Evolutionary conservation across 1,140 invertebrate genomes (phyloP).

Genomic region (Muscidifurax raptorellus): DNA sequence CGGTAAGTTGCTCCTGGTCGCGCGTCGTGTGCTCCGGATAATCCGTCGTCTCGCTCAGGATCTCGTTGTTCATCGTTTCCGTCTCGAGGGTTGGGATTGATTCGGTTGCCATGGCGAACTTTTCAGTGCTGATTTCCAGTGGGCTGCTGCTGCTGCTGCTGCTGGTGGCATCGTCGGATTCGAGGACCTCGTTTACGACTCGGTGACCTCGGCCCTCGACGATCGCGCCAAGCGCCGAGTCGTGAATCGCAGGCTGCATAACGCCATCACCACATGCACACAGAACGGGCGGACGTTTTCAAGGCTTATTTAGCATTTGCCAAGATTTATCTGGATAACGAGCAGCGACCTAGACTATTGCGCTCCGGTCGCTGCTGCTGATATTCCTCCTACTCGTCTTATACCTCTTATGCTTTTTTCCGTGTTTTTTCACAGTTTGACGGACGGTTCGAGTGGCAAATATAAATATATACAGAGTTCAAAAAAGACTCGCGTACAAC

Average conservation of each 20-base stretch:
- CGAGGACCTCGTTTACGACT: constrained; percentile 61
- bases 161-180: neutral
- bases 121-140: constrained; percentile 18
- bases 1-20: constrained; percentile 53
- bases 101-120: constrained; percentile 54
- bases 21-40: constrained; percentile 63
- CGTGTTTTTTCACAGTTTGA: neutral
- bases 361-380: neutral
- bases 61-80: constrained; percentile 71
- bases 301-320: constrained; percentile 6
- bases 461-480: too few species aligned
- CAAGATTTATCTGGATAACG: constrained; percentile 23
- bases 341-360: neutral
- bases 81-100: constrained; percentile 64
- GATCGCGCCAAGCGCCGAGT: constrained; percentile 47
- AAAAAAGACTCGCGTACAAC: too few species aligned
- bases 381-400: neutral
- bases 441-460: neutral
- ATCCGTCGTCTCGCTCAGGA: constrained; percentile 66
- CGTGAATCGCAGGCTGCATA: constrained; percentile 57
- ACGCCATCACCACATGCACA: neutral
- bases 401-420: neutral
- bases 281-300: neutral
- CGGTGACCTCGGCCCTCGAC: constrained; percentile 70
- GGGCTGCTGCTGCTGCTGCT: neutral